phyloP scores from a whole-genome alignment of 2,797 vertebrate species.

The Myotis pilosus region DNA sequence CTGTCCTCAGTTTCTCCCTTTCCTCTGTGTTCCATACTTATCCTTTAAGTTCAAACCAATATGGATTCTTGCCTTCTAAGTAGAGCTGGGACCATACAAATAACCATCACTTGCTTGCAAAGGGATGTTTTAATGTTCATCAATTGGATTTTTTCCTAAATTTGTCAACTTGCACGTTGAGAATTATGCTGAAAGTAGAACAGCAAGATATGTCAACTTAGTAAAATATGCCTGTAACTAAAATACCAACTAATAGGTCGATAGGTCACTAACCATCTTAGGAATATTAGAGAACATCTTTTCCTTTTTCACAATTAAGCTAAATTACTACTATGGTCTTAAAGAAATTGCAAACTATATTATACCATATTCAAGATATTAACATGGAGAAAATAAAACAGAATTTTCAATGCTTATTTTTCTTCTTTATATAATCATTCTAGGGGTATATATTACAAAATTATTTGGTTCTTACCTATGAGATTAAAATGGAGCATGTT shows the following conservation, averaged over 20 bases:
- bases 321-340: constrained; percentile 51
- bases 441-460: constrained; percentile 34
- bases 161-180: background rate
- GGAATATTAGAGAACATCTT: constrained; percentile 43
- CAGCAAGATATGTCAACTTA: background rate
- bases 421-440: constrained; percentile 33
- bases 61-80: constrained; percentile 18
- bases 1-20: background rate
- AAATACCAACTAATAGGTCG: background rate
- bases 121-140: constrained; percentile 38
- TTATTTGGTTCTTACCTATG: constrained; percentile 46
- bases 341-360: constrained; percentile 47
- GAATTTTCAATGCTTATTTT: constrained; percentile 38
- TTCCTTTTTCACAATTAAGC: constrained; percentile 62
- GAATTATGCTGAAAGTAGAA: constrained; percentile 43
- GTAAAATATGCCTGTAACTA: constrained; percentile 1
- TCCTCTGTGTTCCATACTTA: background rate
- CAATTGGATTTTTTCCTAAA: constrained; percentile 27
- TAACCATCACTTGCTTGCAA: constrained; percentile 31
- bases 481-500: constrained; percentile 41
- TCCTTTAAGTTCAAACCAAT: background rate
- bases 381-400: constrained; percentile 50
- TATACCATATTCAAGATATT: background rate
- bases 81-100: constrained; percentile 28
- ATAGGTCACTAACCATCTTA: background rate